Evolutionary conservation across 2,888 invertebrate genomes (phyloP), one percentile per base, ranked within the genome.

Genomic region (Cantharis rufa): DNA sequence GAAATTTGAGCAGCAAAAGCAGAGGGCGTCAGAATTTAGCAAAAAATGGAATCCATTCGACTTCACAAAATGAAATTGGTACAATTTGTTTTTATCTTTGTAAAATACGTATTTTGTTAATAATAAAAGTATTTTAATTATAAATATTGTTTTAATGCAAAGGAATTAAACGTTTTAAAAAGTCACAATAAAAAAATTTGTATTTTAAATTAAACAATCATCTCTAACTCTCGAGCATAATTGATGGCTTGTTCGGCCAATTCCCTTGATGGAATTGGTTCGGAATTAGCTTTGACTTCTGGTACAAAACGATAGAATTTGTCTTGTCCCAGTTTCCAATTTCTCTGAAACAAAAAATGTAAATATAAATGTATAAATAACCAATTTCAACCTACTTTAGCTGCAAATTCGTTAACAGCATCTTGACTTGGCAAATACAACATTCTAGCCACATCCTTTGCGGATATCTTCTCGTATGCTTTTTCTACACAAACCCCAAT

Each of bases 201-300:
- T 77, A 77, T 79, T 92, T 24, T 24, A 24, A 24, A 24, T 9
- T 94, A 99, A 79, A 99, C 98, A 90, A 99, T 99, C 98, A 98
- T 99, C 90, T 99, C 99, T 82, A 99, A 91, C 90, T 99, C 98
- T 86, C 95, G 93, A 3, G 99, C 99, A 89, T 99, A 99, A 86
- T 96, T 97, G 83, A 99, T 95, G 15, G 97, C 96, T 88, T 98
- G 97, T 85, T 96, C 94, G 0, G 98, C 98, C 32, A 99, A 90
- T 85, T 98, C 95, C 28, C 92, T 90, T 9, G 98, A 97, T 0
- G 98, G 98, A 82, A 99, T 92, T 80, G 90, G 93, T 87, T 95
- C 95, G 83, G 93, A 92, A 0, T 87, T 91, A 88, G 91, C 95
- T 84, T 94, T 94, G 70, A 94, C 93, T 84, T 94, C 95, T 62